Conservation (phyloP, 2,113 vertebrate genomes). For the Notarius quadriscutis region DNA sequence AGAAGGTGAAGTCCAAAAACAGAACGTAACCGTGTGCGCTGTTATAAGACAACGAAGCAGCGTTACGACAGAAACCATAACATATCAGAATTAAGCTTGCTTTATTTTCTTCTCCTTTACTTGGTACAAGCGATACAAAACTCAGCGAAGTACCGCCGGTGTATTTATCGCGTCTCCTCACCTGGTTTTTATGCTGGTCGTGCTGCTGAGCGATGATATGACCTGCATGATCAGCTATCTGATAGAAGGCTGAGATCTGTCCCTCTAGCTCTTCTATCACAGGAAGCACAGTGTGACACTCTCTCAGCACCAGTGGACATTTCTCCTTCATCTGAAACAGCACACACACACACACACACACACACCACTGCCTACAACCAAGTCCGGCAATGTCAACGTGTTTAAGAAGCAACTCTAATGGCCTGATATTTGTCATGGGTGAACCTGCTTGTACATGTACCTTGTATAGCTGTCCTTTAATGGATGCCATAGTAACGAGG, state of each 20-base stretch:
- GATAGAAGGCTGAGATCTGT: constrained; percentile 86
- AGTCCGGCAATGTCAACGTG: too few species aligned
- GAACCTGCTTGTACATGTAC: constrained; percentile 59
- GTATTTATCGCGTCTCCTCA: constrained; percentile 60
- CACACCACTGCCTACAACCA: too few species aligned
- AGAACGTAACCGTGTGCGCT: not conserved
- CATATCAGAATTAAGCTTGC: not conserved
- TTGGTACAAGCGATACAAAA: too few species aligned
- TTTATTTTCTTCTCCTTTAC: too few species aligned
- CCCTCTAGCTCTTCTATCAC: constrained; percentile 89
- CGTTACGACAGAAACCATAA: not conserved
- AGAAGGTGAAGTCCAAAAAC: not conserved
- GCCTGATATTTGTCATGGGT: not conserved
- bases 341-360: not conserved
- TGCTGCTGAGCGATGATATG: constrained; percentile 80
- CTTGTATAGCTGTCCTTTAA: constrained; percentile 87
- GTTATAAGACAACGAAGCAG: not conserved
- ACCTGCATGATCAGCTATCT: constrained; percentile 82
- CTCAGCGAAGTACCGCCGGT: not conserved
- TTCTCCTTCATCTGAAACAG: constrained; percentile 82
- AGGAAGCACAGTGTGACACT: constrained; percentile 80
- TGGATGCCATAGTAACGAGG: constrained; percentile 75
- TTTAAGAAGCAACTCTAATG: not conserved
- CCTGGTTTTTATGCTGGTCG: constrained; percentile 88
- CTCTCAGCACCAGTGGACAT: constrained; percentile 78